Evolutionary conservation across 2,797 vertebrate genomes (phyloP).

Genomic region (Sternarchorhynchus goeldii): DNA sequence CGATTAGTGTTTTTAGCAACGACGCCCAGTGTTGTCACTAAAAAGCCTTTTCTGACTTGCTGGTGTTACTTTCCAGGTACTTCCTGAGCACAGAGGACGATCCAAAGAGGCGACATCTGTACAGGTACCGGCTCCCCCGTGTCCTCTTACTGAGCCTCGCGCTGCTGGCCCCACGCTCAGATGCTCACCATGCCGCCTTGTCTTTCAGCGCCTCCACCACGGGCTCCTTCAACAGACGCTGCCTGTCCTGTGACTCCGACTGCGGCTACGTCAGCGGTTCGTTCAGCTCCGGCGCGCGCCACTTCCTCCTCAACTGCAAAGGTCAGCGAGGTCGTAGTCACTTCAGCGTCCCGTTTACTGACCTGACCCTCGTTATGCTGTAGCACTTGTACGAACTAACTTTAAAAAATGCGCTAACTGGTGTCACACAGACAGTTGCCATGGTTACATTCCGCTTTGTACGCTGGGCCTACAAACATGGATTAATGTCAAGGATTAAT

Average conservation of each 20-base stretch:
- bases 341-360: too few species aligned
- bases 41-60: background rate
- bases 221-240: slow-evolving; percentile 89
- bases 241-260: slow-evolving; percentile 90
- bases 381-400: too few species aligned
- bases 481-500: too few species aligned
- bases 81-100: slow-evolving; percentile 96
- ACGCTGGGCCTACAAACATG: too few species aligned
- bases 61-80: slow-evolving; percentile 77
- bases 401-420: too few species aligned
- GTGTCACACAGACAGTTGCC: too few species aligned
- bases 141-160: background rate
- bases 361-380: too few species aligned
- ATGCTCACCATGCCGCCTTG: background rate
- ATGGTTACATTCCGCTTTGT: too few species aligned
- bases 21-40: too few species aligned
- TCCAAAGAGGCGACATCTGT: slow-evolving; percentile 88
- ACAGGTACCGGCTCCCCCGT: slow-evolving; percentile 78
- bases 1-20: too few species aligned
- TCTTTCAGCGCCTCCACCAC: slow-evolving; percentile 86
- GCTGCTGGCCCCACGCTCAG: too few species aligned
- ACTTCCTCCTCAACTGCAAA: slow-evolving; percentile 91
- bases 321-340: slow-evolving; percentile 69
- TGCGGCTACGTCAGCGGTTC: slow-evolving; percentile 91
- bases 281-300: slow-evolving; percentile 84